Evolutionary conservation across 1,140 invertebrate species (phyloP), one percentile per base, ranked within the genome.

Genomic region (Drosophila neocordata): DNA sequence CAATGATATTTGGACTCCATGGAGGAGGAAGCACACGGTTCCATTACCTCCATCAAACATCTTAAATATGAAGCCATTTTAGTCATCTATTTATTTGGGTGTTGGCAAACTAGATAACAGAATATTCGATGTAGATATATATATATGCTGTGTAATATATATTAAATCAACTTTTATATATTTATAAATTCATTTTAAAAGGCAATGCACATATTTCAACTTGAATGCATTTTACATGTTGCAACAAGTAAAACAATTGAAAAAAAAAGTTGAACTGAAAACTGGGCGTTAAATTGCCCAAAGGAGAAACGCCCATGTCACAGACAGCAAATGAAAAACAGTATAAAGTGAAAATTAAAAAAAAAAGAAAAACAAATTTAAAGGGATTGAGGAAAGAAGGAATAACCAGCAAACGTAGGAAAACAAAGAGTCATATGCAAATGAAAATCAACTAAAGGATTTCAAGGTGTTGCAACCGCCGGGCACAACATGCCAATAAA

Each of bases 141-240:
- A n/a, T n/a, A n/a, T n/a, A n/a, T n/a, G n/a, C n/a, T n/a, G n/a
- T n/a, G n/a, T n/a, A n/a, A n/a, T n/a, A n/a, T n/a, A n/a, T n/a
- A 44, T 44, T 41, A 6, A 2, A 41, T 44, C 41, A 20, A 20
- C 15, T 48, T 20, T 18, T 15, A 20, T 48, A 20, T 48, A 48
- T 48, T 48, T 48, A 48, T 48, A 18, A 48, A 20, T 48, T 7
- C 8, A 11, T 9, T 15, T 15, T 11, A n/a, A n/a, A 6, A 48
- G 18, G 41, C n/a, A 4, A 20, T 20, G 41, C 15, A 20, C 8
- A 18, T 31, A 31, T 48, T 48, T 66, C 62, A 65, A 38, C 70
- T 73, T 31, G 62, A 73, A 66, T 73, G 70, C 70, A 73, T 66
- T 73, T 73, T 66, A 38, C 70, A 73, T 73, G 71, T 73, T 73